phyloP scores from a whole-genome alignment of 1,140 invertebrate species.

The Leptopilina boulardi region DNA sequence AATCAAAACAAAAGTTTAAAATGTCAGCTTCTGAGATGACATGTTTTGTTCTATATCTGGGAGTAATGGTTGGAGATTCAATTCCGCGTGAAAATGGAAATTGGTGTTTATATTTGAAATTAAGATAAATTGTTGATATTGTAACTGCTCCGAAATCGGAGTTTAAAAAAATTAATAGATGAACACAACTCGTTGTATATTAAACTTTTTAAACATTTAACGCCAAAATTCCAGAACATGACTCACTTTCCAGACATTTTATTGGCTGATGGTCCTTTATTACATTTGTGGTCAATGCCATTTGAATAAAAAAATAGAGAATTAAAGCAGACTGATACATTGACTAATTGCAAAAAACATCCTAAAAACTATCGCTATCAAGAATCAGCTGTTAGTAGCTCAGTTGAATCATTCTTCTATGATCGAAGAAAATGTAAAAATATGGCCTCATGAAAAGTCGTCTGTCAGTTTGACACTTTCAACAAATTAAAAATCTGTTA shows the following conservation, averaged over 20 bases:
- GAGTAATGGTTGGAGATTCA: too few species aligned
- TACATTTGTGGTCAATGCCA: background rate
- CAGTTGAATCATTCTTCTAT: background rate
- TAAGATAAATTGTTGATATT: too few species aligned
- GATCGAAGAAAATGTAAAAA: background rate
- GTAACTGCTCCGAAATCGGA: background rate
- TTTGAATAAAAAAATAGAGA: background rate
- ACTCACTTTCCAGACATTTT: background rate
- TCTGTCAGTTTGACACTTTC: background rate
- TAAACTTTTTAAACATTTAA: background rate
- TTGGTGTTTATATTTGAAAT: too few species aligned
- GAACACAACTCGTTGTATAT: background rate
- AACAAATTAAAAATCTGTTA: background rate
- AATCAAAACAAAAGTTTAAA: too few species aligned
- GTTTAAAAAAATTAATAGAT: background rate
- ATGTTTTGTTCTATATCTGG: too few species aligned
- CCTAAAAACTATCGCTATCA: background rate
- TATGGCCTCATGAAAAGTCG: slow-evolving; percentile 19
- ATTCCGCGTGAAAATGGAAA: too few species aligned
- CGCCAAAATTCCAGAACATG: background rate
- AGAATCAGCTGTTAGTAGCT: background rate
- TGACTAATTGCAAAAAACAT: background rate
- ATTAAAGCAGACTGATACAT: background rate
- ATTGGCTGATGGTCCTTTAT: background rate
- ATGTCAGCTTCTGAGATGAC: too few species aligned